phyloP scores from a whole-genome alignment of 2,113 vertebrate species.

The Hyperoodon ampullatus region DNA sequence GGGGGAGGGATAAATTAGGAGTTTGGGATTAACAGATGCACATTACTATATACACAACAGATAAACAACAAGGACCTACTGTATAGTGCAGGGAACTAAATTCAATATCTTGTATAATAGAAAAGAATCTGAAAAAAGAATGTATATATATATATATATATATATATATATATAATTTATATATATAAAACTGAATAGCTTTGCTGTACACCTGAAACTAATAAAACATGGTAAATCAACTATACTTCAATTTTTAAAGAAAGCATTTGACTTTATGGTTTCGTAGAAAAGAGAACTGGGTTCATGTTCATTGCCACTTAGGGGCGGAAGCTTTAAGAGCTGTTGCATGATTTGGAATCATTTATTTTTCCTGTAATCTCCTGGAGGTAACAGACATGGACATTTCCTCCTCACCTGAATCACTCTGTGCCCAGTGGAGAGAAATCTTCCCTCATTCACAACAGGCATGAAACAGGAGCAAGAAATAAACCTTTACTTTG shows the following conservation, averaged over 20 bases:
- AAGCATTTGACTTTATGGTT: not conserved
- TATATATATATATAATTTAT: not conserved
- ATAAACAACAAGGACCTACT: not conserved
- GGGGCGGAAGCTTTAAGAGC: not conserved
- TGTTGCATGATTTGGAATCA: not conserved
- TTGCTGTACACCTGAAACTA: not conserved
- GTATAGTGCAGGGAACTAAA: not conserved
- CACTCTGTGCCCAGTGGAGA: too few relatives aligned
- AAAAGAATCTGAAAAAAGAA: not conserved
- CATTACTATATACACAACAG: not conserved
- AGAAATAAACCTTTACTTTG: not conserved
- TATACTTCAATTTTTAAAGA: not conserved
- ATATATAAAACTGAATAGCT: not conserved
- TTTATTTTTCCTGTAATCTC: not conserved
- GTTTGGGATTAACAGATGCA: not conserved
- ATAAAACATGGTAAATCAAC: not conserved
- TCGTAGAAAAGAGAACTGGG: not conserved
- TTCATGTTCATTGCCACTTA: not conserved
- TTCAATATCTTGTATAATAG: not conserved
- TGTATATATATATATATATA: not conserved
- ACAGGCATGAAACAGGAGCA: not conserved
- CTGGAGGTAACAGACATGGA: not conserved
- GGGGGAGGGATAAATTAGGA: not conserved
- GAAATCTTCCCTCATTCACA: not conserved
- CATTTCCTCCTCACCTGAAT: accelerated